Conservation (phyloP, 1,140 invertebrate species). For the Trypoxylus dichotomus region DNA sequence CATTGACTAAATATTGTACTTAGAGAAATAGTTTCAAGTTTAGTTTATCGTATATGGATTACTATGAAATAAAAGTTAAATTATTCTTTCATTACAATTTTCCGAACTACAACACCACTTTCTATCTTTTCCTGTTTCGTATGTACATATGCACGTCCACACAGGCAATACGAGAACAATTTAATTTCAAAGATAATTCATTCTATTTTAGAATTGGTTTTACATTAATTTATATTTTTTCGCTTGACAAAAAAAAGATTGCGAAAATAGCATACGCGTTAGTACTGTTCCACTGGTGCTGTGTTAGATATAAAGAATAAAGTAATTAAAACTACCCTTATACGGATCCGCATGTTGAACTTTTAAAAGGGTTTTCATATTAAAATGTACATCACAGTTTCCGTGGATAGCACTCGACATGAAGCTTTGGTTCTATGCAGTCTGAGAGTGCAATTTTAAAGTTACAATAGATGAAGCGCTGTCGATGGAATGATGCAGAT, state of each 20-base stretch:
- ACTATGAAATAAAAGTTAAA: no score
- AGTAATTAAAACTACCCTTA: constrained; percentile 16
- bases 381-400: constrained; percentile 16
- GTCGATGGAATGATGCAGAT: neutral
- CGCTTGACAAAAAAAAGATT: neutral
- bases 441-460: neutral
- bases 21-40: no score
- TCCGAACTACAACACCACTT: no score
- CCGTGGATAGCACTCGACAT: neutral
- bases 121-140: no score
- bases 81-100: no score
- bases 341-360: neutral
- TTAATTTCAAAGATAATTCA: neutral
- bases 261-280: neutral
- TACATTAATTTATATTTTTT: neutral
- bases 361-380: constrained; percentile 13
- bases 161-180: neutral
- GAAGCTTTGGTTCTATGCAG: neutral
- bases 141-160: no score
- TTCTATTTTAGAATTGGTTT: neutral
- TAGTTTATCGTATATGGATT: no score
- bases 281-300: neutral
- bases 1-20: no score
- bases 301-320: neutral
- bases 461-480: constrained; percentile 11